Evolutionary conservation across 64 coral and sea anemone genomes (phyloP).

Genomic region (Montipora efflorescens): DNA sequence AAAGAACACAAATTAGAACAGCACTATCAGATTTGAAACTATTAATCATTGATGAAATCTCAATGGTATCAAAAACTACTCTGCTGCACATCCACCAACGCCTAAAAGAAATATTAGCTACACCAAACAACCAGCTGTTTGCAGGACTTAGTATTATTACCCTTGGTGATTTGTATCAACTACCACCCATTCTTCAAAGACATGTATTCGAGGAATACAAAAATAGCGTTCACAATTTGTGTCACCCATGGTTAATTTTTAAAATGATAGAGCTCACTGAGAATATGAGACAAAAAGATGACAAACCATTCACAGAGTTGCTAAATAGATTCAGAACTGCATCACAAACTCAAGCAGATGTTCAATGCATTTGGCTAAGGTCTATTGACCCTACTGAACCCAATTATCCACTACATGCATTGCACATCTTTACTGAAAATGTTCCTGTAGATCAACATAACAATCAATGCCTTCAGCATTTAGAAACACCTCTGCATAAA

Average conservation of each 20-base stretch:
- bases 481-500: too few species aligned
- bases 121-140: constrained; percentile 36
- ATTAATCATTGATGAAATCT: constrained; percentile 61
- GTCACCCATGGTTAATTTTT: not conserved
- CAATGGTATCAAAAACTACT: constrained; percentile 29
- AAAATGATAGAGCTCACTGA: constrained; percentile 42
- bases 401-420: not conserved
- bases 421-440: not conserved
- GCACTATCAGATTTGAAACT: constrained; percentile 48
- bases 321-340: constrained; percentile 19
- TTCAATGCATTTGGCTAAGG: not conserved
- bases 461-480: not conserved
- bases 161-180: constrained; percentile 50
- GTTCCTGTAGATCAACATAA: not conserved
- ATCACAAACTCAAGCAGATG: constrained; percentile 28
- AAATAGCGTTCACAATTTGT: not conserved
- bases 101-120: too few species aligned
- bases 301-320: constrained; percentile 29
- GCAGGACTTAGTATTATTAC: constrained; percentile 63
- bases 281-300: constrained; percentile 65
- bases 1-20: constrained; percentile 61
- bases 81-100: too few species aligned
- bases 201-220: too few species aligned
- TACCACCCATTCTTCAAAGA: not conserved
- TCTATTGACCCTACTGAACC: not conserved